phyloP scores from a whole-genome alignment of 2,888 invertebrate genomes.

The Leptinotarsa haldemani region DNA sequence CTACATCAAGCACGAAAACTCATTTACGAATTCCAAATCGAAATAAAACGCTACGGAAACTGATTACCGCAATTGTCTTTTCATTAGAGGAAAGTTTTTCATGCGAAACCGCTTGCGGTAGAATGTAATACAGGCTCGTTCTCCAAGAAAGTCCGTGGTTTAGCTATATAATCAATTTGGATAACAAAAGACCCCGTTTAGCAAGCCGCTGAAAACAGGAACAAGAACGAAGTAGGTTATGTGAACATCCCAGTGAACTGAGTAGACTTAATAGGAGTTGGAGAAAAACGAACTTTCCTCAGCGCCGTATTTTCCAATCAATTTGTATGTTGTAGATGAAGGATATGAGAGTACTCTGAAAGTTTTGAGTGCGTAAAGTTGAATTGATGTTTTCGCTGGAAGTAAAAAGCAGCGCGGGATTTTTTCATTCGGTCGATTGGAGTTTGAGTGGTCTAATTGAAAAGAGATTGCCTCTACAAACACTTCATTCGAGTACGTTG shows the following conservation, averaged over 20 bases:
- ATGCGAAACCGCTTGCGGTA: slow-evolving; percentile 10
- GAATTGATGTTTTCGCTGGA: slow-evolving; percentile 24
- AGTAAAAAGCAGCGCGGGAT: neutral
- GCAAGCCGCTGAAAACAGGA: neutral
- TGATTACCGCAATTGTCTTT: slow-evolving; percentile 24
- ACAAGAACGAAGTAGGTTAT: slow-evolving; percentile 12
- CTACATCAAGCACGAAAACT: slow-evolving; percentile 10
- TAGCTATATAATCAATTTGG: slow-evolving; percentile 18
- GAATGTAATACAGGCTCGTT: slow-evolving; percentile 11
- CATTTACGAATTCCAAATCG: slow-evolving; percentile 19
- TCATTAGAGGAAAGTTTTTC: slow-evolving; percentile 14
- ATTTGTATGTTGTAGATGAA: slow-evolving; percentile 24
- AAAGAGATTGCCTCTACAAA: slow-evolving; percentile 14
- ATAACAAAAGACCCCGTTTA: slow-evolving; percentile 19
- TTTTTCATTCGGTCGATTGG: slow-evolving; percentile 9
- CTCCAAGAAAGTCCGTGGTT: slow-evolving; percentile 9
- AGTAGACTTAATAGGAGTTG: slow-evolving; percentile 12
- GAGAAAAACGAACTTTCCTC: slow-evolving; percentile 20
- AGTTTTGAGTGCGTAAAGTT: slow-evolving; percentile 29
- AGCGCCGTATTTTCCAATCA: slow-evolving; percentile 25
- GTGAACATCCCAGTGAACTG: slow-evolving; percentile 17
- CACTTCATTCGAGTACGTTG: slow-evolving; percentile 7
- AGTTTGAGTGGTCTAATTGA: slow-evolving; percentile 12
- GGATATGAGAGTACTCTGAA: slow-evolving; percentile 22
- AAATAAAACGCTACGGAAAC: slow-evolving; percentile 17